Base-by-base conservation (phyloP, 2,113 vertebrate species). In the Ranitomeya variabilis region DNA sequence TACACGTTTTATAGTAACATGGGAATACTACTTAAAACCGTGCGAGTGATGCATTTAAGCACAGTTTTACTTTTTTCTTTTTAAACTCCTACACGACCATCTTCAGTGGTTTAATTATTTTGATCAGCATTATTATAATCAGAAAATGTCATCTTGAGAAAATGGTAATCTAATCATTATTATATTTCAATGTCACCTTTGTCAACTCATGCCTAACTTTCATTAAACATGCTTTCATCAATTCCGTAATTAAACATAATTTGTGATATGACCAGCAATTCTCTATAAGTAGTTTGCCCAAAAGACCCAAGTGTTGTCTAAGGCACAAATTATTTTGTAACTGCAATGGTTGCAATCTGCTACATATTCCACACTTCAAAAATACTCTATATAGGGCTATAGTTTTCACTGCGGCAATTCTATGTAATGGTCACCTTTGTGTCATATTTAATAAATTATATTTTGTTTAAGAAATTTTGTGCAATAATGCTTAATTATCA, bases 181-280 rank as follows among this genome's bases (percentile, higher is more conserved):
- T 92, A 92, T 92, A 90, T 92, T 94, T 94, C 95, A 94, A 84
- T 93, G 93, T 95, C 94, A 95, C 93, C 92, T 94, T 93, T 93
- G 92, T 94, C 93, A 93, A 88, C 91, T 93, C 90, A 62, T 81
- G 83, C 91, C 92, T 92, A 92, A 91, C 86, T 94, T 84, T 92
- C 91, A 83, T 92, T 94, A 91, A 87, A 90, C 92, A 91, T 90
- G 26, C 90, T 26, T 66, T 69, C 92, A 92, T 93, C 91, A 89
- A 59, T 93, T 90, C 91, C 89, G 87, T 91, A 92, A 91, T 93
- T 91, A 90, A 90, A 80, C 92, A 55, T 80, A 90, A 90, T 92
- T 91, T 93, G 91, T 91, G 92, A 89, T 90, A 87, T 60, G 91
- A 90, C 90, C 93, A 90, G 87, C 91, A 71, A 91, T 93, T 92